Percentiles rank a stretch among this genome's conserved stretches.
Evolutionary conservation across 1,140 invertebrate genomes (phyloP).

Genomic region (Pectinophora gossypiella): DNA sequence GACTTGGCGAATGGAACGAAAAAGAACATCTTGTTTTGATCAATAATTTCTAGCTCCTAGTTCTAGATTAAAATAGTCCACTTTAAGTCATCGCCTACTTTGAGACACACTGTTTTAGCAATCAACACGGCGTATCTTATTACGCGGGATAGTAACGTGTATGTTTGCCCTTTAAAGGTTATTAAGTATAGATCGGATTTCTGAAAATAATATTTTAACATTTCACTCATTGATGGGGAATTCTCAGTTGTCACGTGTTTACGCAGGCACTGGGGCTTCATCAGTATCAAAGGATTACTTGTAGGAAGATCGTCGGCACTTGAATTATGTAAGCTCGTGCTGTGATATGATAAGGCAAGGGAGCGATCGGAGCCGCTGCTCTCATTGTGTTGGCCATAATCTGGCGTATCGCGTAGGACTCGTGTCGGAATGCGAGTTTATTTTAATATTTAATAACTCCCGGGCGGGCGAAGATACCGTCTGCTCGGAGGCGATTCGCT

Average conservation of each 20-base stretch:
- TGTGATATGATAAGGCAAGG: conserved; percentile 56
- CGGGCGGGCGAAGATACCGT: conserved; percentile 57
- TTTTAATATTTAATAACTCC: conserved; percentile 75
- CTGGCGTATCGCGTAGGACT: conserved; percentile 64
- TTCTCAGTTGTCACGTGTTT: conserved; percentile 26
- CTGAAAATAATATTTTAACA: conserved; percentile 2
- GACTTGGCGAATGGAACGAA: no score
- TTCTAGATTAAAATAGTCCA: no score
- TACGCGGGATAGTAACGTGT: conserved; percentile 15
- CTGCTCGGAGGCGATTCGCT: conserved; percentile 52
- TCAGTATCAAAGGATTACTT: conserved; percentile 30
- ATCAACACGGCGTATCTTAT: conserved; percentile 1
- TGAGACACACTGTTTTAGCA: not conserved
- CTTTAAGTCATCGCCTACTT: not conserved
- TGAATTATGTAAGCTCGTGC: conserved; percentile 54
- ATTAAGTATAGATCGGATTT: conserved; percentile 21
- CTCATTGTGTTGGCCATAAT: conserved; percentile 65
- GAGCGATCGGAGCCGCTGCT: conserved; percentile 46
- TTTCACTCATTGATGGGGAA: not conserved
- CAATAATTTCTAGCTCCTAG: no score
- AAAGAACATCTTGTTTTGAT: no score
- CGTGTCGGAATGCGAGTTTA: conserved; percentile 68
- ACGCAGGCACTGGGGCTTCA: conserved; percentile 38
- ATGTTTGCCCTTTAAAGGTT: conserved; percentile 40
- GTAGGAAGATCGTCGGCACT: conserved; percentile 31